Evolutionary conservation across 2,797 vertebrate genomes (phyloP), one percentile per base, ranked within the genome.

Genomic region (Kryptolebias ocellatus): DNA sequence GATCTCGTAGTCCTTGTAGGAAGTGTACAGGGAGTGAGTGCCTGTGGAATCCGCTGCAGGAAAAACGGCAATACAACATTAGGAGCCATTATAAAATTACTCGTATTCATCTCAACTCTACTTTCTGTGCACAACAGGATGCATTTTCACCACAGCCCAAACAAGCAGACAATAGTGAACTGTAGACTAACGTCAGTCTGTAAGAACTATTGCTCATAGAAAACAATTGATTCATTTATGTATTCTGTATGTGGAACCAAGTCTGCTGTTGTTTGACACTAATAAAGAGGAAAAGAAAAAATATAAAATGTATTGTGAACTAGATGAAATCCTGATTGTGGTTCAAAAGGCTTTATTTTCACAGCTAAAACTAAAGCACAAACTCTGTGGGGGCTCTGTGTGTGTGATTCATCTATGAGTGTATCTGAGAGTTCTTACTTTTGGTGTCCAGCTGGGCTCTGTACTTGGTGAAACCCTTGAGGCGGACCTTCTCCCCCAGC

Each of bases 1-100:
- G 70, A 99, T 94, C 93, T 99, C 97, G 75, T 98, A 98, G 92
- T 98, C 97, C 88, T 97, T 98, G 85, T 96, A 98, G 0, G 95
- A 93, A 24, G 97, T 99, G 79, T 98, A 99, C 2, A 99, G 92
- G 79, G 97, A 99, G 85, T 98, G 96, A 60, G 95, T 98, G 74
- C 97, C 97, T 0, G 97, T 99, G 73, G 97, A 99, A 92, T 99
- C 97, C 86, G 97, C 97, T 99, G 91, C 24, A 90, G 88, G 80
- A 83, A 76, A 80, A 72, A 83, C 1, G 70, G 52, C 20, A 80
- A 78, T 1, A 45, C 39, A 60, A 18, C 58, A 49, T 80, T 69
- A 67, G 76, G 60, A 72, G 6, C 28, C 29, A 39, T 60, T 72
- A 53, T 68, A 58, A 50, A 62, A 57, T 63, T 45, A 68, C 59